A percentile compares a stretch with the other conserved stretches of the same genome.
Evolutionary conservation across 2,888 invertebrate genomes (phyloP).

Genomic region (Perdita meconis): DNA sequence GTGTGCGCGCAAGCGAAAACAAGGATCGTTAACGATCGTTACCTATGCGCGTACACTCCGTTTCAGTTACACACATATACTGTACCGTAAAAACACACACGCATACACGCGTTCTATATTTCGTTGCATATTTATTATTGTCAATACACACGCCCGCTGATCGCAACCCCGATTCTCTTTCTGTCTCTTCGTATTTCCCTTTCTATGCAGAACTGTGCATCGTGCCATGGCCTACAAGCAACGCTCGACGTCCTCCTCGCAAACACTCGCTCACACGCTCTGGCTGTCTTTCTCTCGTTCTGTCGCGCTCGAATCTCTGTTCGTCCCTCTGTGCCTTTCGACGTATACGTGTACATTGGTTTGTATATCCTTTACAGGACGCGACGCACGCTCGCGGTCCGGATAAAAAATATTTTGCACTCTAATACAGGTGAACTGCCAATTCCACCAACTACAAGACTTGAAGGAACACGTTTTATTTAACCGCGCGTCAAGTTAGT

Average conservation of each 20-base stretch:
- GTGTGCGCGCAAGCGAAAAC: slow-evolving; percentile 3
- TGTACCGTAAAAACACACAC: no score
- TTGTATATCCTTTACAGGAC: no score
- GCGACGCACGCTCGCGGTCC: no score
- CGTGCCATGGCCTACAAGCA: slow-evolving; percentile 32
- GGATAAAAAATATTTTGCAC: no score
- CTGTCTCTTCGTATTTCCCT: slow-evolving; percentile 2
- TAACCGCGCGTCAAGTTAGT: no score
- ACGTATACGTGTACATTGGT: neutral
- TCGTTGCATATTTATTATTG: slow-evolving; percentile 10
- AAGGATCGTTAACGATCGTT: slow-evolving; percentile 17
- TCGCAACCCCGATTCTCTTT: slow-evolving; percentile 13
- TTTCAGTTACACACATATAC: neutral
- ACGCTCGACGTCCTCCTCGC: slow-evolving; percentile 26
- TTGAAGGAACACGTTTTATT: no score
- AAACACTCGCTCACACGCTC: slow-evolving; percentile 28
- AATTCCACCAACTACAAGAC: no score
- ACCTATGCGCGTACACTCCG: neutral
- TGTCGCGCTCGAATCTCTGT: slow-evolving; percentile 29
- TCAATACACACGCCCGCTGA: slow-evolving; percentile 11
- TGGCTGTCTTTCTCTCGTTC: slow-evolving; percentile 3
- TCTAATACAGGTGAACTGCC: no score
- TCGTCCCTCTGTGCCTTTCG: slow-evolving; percentile 21
- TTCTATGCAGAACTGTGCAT: slow-evolving; percentile 32
- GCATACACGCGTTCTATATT: no score